Base-by-base conservation (phyloP, 2,888 invertebrate genomes). In the Mermis nigrescens region DNA sequence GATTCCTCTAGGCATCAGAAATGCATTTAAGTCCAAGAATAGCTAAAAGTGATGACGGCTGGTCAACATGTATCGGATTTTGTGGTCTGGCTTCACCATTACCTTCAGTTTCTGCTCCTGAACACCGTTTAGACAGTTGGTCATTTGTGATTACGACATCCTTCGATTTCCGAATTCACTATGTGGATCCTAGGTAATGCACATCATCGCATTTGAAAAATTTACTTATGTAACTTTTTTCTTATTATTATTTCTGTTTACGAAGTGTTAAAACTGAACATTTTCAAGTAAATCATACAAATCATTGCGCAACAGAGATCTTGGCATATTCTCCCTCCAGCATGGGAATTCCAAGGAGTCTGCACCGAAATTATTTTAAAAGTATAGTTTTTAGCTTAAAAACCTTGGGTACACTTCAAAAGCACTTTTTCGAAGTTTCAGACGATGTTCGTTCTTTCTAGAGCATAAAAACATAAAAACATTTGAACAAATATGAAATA, bases 91-190 rank as follows among this genome's bases (percentile, higher is more conserved):
- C 53, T 7, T 7, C 26, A 7, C 58, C 58, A 4, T 54, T 58
- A 31, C 58, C 54, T 7, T 58, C 53, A 4, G 26, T n/a, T 38
- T 2, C 26, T n/a, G 24, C 31, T 3, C 58, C 45, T 2, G 58
- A 58, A 12, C 26, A 31, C 27, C 53, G 46, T 4, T 26, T 58
- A 31, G 58, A 58, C 12, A 2, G 3, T 7, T 12, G 45, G 4
- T 12, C 53, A 3, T 58, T 58, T 28, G 46, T 58, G 7, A 24
- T 58, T 2, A 57, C 58, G 3, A 24, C 31, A 3, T 53, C 38
- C 2, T 22, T 46, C 3, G 58, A 58, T 55, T 58, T 58, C 26
- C 31, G 28, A 7, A 57, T 58, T 4, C 53, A 58, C 2, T 58
- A 58, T 29, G 22, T 26, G 3, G 58, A 58, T 55, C 2, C 58